Base-by-base conservation (phyloP, 2,888 invertebrate species). In the Bursaphelenchus okinawaensis region DNA sequence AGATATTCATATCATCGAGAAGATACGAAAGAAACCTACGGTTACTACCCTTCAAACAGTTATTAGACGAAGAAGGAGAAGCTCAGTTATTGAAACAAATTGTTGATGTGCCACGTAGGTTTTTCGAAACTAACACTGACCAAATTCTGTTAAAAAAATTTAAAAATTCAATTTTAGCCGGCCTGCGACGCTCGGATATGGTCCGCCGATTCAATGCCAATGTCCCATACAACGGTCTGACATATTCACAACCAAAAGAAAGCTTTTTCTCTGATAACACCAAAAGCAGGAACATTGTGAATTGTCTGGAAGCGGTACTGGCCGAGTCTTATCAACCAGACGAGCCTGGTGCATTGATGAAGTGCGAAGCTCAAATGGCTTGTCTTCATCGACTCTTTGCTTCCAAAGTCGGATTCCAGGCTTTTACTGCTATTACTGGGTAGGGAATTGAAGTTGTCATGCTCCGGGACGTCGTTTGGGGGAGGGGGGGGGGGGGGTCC, bases 361-460 rank as follows among this genome's bases (percentile, higher is more conserved):
- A 75, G 63, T 68, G 68, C 51, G 96, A 98, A 85, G 90, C 91
- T 1, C 93, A 93, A 84, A 94, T 98, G 85, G 95, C 95, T 83
- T 93, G 93, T 9, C 84, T 99, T 60, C 87, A 95, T 27, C 86
- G 98, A 74, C 86, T 99, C 16, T 90, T 96, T 64, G 96, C 96
- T 0, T 95, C 93, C 76, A 98, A 96, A 88, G 92, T 93, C 55
- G 98, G 98, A 1, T 99, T 95, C 84, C 90, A 92, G 29, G 92
- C 94, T 0, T 81, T 81, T 67, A 81, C 81, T 2, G 73, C 76
- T 55, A 77, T 78, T 1, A 65, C 67, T 16, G 76, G 76, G 77
- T 77, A 23, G 16, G 66, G 52, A 54, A 16, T 56, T 24, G n/a
- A n/a, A n/a, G n/a, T n/a, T n/a, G n/a, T n/a, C n/a, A n/a, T n/a